A percentile compares a stretch with the other conserved stretches of the same genome.
phyloP scores from a whole-genome alignment of 2,797 vertebrate genomes.

The Hippocampus kuda region DNA sequence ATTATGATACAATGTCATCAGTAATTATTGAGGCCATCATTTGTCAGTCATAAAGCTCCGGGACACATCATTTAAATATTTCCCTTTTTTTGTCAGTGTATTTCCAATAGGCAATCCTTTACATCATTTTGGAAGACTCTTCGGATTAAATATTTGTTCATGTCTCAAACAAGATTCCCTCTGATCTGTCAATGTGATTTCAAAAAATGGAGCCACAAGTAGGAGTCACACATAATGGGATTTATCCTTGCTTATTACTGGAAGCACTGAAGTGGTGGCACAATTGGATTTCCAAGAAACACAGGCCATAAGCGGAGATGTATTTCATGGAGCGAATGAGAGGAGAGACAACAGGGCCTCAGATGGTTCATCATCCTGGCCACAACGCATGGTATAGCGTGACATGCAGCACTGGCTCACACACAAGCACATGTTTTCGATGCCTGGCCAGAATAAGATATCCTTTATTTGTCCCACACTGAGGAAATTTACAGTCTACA shows the following conservation, averaged over 20 bases:
- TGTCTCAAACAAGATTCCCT: not conserved
- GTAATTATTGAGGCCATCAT: no score
- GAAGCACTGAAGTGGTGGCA: constrained; percentile 27
- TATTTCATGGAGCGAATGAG: constrained; percentile 34
- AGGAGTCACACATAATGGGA: constrained; percentile 28
- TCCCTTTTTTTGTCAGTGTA: not conserved
- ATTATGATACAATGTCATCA: no score
- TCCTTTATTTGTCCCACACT: no score
- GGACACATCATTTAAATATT: not conserved
- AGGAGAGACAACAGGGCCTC: not conserved
- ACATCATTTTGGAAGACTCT: not conserved
- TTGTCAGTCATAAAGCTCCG: not conserved
- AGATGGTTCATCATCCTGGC: not conserved
- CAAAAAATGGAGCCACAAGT: constrained; percentile 16
- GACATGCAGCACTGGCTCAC: not conserved
- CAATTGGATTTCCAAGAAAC: constrained; percentile 39
- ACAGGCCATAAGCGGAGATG: constrained; percentile 34
- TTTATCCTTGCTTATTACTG: constrained; percentile 38
- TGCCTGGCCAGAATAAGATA: not conserved
- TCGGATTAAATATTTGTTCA: not conserved
- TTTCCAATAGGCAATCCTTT: not conserved
- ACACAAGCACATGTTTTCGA: not conserved
- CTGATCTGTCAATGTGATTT: constrained; percentile 27
- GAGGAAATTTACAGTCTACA: no score
- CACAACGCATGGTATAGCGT: not conserved